Conservation (phyloP, 2,888 invertebrate species). For the Archips crataeganus region DNA sequence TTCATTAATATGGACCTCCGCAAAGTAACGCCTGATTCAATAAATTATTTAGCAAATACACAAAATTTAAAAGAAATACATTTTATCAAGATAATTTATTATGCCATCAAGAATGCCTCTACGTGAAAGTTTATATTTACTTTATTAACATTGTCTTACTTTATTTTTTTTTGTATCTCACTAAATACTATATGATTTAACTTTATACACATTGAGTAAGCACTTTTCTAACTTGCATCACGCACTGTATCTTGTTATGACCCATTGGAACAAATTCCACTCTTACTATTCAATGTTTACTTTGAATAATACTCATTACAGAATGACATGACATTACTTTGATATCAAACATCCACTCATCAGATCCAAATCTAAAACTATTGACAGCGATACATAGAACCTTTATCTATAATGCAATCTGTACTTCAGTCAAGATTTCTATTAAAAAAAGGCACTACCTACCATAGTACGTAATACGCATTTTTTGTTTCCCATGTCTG, state of each 20-base stretch:
- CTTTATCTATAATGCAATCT: conserved; percentile 22
- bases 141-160: no score
- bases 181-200: no score
- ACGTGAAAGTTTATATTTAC: no score
- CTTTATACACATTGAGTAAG: not conserved
- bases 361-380: conserved; percentile 21
- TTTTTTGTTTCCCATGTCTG: no score
- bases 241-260: not conserved
- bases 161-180: no score
- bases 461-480: no score
- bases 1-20: no score
- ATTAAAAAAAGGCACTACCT: not conserved
- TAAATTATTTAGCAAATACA: no score
- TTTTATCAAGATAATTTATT: no score
- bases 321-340: conserved; percentile 10
- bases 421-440: not conserved
- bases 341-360: conserved; percentile 9
- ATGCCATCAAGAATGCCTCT: no score
- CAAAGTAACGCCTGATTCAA: no score
- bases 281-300: not conserved
- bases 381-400: conserved; percentile 18
- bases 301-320: conserved; percentile 16
- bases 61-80: no score
- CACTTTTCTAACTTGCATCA: not conserved
- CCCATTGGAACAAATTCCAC: not conserved